Evolutionary conservation across 2,888 invertebrate genomes (phyloP), one percentile per base, ranked within the genome.

Genomic region (Drosophila melanocephala): DNA sequence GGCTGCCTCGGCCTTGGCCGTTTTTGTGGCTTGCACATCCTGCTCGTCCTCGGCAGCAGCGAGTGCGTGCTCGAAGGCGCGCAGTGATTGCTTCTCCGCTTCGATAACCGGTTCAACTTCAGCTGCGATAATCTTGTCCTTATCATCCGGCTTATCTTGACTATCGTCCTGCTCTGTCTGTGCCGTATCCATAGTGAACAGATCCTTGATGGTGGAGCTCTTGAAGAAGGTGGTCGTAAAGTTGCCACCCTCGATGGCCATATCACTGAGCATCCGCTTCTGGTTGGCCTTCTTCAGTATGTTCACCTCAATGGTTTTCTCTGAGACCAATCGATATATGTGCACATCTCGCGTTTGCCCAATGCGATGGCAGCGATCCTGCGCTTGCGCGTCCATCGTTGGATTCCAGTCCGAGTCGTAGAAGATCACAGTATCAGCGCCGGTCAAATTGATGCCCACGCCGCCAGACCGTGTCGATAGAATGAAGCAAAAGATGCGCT

Each of bases 371-470:
- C 99, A 99, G 85, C 99, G 95, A 94, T 98, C 98, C 94, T 98
- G 98, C 78, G 98, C 98, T 93, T 98, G 98, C 74, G 99, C 99
- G 95, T 99, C 99, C 99, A 99, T 99, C 7, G 99, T 99, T 60
- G 99, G 99, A 95, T 99, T 99, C 99, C 99, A 99, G 94, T 99
- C 99, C 76, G 98, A 99, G 95, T 99, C 99, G 94, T 99, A 99
- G 95, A 99, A 99, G 93, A 99, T 97, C 84, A 99, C 99, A 87
- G 98, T 98, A 94, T 99, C 99, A 53, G 99, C 99, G 81, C 99
- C 99, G 39, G 99, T 99, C 83, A 99, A 95, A 95, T 99, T 99
- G 58, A 99, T 97, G 65, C 99, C 99, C 55, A 99, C 97, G 90
- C 99, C 99, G 89, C 99, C 99, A 64, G 98, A 98, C 71, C 99